Evolutionary conservation across 2,888 invertebrate species (phyloP).

Genomic region (Kuschelorhynchus macadamiae): DNA sequence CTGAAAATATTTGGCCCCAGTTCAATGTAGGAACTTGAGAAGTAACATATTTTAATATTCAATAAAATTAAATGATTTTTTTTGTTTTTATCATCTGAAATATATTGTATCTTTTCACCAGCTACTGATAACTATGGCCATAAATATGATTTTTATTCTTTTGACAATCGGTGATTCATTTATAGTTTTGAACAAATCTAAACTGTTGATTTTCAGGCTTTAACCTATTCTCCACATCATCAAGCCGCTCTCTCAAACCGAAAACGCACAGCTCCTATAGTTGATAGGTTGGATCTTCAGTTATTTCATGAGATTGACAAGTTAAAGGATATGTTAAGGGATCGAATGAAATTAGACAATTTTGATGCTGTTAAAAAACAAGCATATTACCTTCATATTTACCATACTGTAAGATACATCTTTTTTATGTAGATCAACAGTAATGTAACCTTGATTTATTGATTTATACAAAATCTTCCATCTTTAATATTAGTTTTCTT

Average conservation of each 20-base stretch:
- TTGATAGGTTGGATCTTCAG: conserved; percentile 89
- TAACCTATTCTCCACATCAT: conserved; percentile 88
- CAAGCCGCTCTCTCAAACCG: conserved; percentile 84
- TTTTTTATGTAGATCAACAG: too few species aligned
- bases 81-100: too few species aligned
- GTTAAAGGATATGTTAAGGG: conserved; percentile 85
- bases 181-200: not conserved
- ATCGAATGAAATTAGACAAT: conserved; percentile 83
- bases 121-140: too few species aligned
- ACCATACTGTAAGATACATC: conserved; percentile 80
- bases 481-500: too few species aligned
- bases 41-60: too few species aligned
- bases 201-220: conserved; percentile 70
- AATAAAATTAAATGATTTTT: too few species aligned
- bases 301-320: conserved; percentile 85
- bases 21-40: too few species aligned
- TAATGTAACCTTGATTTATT: not conserved
- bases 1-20: too few species aligned
- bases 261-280: conserved; percentile 88
- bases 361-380: conserved; percentile 92
- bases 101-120: too few species aligned
- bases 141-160: too few species aligned
- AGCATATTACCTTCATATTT: conserved; percentile 95
- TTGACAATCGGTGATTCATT: too few species aligned
- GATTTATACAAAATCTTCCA: too few species aligned